Evolutionary conservation across 1,140 invertebrate genomes (phyloP).

Genomic region (Plutomurus gul): DNA sequence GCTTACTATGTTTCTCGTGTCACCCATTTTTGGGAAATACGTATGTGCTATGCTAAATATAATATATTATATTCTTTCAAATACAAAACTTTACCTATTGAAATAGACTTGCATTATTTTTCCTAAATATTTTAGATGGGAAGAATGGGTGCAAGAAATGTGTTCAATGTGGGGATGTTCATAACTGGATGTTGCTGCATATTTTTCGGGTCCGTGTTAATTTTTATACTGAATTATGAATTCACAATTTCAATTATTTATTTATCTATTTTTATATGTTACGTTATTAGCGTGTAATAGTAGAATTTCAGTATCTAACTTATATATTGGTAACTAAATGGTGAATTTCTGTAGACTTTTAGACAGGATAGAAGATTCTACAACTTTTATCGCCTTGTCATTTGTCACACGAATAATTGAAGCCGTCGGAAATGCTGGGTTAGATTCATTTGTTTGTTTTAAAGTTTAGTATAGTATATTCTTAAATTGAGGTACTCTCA

Average conservation of each 20-base stretch:
- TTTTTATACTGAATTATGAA: neutral
- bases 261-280: neutral
- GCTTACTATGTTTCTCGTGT: conserved; percentile 84
- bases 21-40: conserved; percentile 84
- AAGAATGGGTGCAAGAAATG: conserved; percentile 77
- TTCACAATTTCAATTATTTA: conserved; percentile 41
- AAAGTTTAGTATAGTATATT: too few relatives aligned
- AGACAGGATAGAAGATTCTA: conserved; percentile 60
- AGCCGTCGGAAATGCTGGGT: conserved; percentile 65
- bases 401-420: conserved; percentile 64
- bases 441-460: too few relatives aligned
- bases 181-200: conserved; percentile 68
- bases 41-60: conserved; percentile 64
- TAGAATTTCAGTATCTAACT: neutral
- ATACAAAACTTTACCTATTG: neutral
- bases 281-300: neutral
- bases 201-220: conserved; percentile 59
- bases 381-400: conserved; percentile 63
- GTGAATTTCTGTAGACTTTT: conserved; percentile 62
- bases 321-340: too few relatives aligned
- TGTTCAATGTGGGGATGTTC: conserved; percentile 85
- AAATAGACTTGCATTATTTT: neutral
- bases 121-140: conserved; percentile 66
- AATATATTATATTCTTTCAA: too few relatives aligned
- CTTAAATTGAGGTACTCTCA: too few relatives aligned